Percentiles rank a stretch among this genome's conserved stretches.
phyloP scores from a whole-genome alignment of 2,797 vertebrate genomes.

The Betta splendens region DNA sequence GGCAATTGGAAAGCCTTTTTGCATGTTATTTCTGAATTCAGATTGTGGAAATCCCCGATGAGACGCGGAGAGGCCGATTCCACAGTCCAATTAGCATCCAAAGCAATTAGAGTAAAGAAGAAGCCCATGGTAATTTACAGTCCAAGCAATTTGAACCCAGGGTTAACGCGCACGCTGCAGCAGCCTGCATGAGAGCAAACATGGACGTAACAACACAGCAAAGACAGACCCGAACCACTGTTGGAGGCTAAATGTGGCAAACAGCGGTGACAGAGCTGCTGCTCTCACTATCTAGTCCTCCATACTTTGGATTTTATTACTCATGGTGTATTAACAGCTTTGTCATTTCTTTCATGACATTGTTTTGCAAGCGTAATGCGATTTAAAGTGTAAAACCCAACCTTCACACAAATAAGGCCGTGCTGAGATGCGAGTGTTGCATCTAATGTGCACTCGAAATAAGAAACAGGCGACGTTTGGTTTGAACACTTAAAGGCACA shows the following conservation, averaged over 20 bases:
- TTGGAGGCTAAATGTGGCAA: constrained; percentile 23
- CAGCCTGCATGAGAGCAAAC: constrained; percentile 27
- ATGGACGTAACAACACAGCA: constrained; percentile 28
- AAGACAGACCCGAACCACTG: constrained; percentile 9
- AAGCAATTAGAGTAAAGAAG: constrained; percentile 77
- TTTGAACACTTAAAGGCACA: constrained; percentile 1
- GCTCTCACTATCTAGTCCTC: background rate
- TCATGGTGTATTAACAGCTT: constrained; percentile 16
- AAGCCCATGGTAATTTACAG: constrained; percentile 68
- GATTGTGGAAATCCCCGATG: constrained; percentile 77
- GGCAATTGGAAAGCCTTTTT: constrained; percentile 80
- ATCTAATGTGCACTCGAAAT: constrained; percentile 17
- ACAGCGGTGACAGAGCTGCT: constrained; percentile 21
- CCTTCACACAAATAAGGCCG: constrained; percentile 21
- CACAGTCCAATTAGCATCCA: constrained; percentile 81
- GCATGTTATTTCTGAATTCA: constrained; percentile 77
- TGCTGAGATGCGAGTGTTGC: constrained; percentile 6
- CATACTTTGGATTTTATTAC: constrained; percentile 23
- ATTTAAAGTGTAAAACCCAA: constrained; percentile 20
- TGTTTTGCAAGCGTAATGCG: constrained; percentile 28
- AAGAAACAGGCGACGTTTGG: background rate
- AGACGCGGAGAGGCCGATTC: constrained; percentile 71
- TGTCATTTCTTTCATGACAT: constrained; percentile 33
- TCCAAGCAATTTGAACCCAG: constrained; percentile 52
- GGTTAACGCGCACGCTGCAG: constrained; percentile 58